Conservation (phyloP, 2,113 vertebrate species). For the Ramphastos sulfuratus region DNA sequence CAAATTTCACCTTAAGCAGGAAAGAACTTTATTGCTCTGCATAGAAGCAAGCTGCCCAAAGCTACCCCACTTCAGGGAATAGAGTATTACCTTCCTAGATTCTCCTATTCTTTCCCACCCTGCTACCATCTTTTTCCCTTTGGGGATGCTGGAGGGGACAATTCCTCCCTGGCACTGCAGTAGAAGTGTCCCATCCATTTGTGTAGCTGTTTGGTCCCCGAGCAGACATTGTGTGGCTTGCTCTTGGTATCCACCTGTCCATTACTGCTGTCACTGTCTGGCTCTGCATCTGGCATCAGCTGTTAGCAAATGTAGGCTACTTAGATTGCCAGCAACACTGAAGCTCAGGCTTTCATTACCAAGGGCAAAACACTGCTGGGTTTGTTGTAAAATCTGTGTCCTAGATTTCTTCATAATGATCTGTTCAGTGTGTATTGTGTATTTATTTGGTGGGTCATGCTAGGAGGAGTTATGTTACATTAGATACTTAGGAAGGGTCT, state of each 20-base stretch:
- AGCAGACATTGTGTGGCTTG: neutral
- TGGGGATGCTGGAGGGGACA: neutral
- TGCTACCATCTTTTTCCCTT: neutral
- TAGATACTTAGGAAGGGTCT: too few relatives aligned
- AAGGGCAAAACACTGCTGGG: neutral
- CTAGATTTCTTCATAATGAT: neutral
- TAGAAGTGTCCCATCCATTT: neutral
- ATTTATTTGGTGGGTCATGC: neutral
- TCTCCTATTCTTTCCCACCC: neutral
- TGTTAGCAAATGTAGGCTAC: neutral
- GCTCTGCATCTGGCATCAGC: neutral
- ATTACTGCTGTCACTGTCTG: rapidly evolving
- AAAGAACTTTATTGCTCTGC: neutral
- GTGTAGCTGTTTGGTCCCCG: neutral
- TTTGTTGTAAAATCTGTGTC: neutral
- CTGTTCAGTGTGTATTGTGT: neutral
- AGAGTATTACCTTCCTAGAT: neutral
- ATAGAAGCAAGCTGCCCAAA: neutral
- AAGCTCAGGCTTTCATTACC: neutral
- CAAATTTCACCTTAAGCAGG: neutral
- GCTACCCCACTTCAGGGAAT: neutral
- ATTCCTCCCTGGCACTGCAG: neutral
- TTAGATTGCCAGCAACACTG: neutral
- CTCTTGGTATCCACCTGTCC: neutral
- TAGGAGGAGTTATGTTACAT: neutral